Evolutionary conservation across 2,797 vertebrate genomes (phyloP).

Genomic region (Clarias laeviceps): DNA sequence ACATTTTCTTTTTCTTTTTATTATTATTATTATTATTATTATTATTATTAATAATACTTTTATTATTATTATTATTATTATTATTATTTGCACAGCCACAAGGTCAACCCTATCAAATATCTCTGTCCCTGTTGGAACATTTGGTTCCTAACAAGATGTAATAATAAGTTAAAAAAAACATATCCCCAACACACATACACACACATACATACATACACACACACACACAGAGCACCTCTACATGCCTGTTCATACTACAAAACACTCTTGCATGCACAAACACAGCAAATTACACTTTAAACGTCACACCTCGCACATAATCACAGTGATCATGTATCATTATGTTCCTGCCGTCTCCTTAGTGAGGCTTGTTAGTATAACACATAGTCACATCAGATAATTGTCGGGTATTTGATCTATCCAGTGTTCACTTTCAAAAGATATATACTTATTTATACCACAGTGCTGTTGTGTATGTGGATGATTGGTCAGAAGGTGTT

Average conservation of each 20-base stretch:
- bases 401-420: neutral
- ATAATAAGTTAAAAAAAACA: neutral
- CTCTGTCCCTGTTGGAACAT: neutral
- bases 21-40: no score
- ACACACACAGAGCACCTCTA: neutral
- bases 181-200: neutral
- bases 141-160: neutral
- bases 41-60: no score
- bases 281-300: conserved; percentile 18
- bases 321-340: conserved; percentile 46
- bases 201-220: neutral
- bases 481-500: neutral
- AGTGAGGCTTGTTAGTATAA: conserved; percentile 44
- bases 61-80: no score
- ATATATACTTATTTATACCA: neutral
- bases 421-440: conserved; percentile 23
- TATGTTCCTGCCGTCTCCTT: conserved; percentile 23
- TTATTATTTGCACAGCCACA: neutral
- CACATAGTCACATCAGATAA: conserved; percentile 23
- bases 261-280: conserved; percentile 16
- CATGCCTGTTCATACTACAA: neutral
- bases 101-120: neutral
- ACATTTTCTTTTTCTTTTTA: neutral
- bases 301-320: conserved; percentile 15
- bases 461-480: neutral